Conservation (phyloP, 1,140 invertebrate species). For the Maniola jurtina region DNA sequence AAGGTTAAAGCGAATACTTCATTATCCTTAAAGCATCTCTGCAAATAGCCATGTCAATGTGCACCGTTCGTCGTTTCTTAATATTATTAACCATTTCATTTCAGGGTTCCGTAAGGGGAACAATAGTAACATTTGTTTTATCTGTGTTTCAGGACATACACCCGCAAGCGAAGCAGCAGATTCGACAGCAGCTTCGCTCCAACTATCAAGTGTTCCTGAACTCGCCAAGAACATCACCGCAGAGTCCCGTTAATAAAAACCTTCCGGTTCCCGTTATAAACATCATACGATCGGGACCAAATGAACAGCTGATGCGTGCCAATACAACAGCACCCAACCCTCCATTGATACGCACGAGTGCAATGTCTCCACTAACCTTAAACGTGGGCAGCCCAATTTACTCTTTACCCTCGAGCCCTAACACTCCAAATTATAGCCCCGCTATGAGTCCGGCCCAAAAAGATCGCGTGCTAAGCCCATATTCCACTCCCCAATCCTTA, state of each 20-base stretch:
- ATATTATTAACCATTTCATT: background rate
- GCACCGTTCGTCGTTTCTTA: conserved; percentile 29
- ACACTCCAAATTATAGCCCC: conserved; percentile 54
- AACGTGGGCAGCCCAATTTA: conserved; percentile 64
- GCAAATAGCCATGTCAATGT: conserved; percentile 28
- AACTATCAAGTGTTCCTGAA: conserved; percentile 50
- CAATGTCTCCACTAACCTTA: conserved; percentile 61
- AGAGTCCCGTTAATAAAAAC: conserved; percentile 34
- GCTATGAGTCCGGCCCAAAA: conserved; percentile 58
- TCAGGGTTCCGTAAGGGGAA: background rate
- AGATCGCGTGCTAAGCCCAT: conserved; percentile 60
- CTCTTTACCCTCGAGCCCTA: conserved; percentile 60
- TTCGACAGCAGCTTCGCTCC: conserved; percentile 35
- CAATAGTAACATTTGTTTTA: background rate
- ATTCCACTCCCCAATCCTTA: conserved; percentile 61
- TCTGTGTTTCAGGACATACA: conserved; percentile 48
- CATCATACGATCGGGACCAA: conserved; percentile 47
- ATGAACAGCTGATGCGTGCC: conserved; percentile 41
- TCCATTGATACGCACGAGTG: conserved; percentile 33
- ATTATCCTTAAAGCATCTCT: conserved; percentile 7
- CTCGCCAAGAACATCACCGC: conserved; percentile 34
- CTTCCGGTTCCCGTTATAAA: conserved; percentile 62
- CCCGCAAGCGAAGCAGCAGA: conserved; percentile 30
- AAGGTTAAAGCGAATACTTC: conserved; percentile 46
- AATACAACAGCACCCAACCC: conserved; percentile 35